Percentiles rank a stretch among this genome's conserved stretches.
Evolutionary conservation across 2,888 invertebrate genomes (phyloP).

Genomic region (Andrena trimmerana): DNA sequence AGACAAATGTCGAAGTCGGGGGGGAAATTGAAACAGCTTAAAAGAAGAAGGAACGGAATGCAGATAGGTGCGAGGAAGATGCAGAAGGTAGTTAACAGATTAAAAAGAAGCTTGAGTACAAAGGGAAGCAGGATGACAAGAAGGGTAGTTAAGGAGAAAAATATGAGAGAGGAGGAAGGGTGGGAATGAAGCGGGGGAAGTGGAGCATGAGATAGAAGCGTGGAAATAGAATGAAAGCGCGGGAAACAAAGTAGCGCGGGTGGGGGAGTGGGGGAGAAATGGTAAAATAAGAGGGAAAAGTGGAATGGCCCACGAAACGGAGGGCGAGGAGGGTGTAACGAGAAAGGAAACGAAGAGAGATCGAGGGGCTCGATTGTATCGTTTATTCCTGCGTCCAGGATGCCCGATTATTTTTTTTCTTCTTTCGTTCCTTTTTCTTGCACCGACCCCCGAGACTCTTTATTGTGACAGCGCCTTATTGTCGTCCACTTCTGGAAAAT

Average conservation of each 20-base stretch:
- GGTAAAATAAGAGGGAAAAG: not conserved
- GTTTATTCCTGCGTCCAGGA: slow-evolving; percentile 77
- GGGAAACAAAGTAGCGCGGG: not conserved
- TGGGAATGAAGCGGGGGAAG: no score
- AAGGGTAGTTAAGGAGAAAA: no score
- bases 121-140: no score
- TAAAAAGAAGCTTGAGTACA: no score
- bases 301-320: not conserved
- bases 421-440: slow-evolving; percentile 30
- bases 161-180: no score
- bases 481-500: slow-evolving; percentile 82
- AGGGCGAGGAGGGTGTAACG: slow-evolving; percentile 10
- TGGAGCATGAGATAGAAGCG: not conserved
- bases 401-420: slow-evolving; percentile 74
- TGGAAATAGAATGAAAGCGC: not conserved
- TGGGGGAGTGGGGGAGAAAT: not conserved
- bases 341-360: slow-evolving; percentile 41
- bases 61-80: no score
- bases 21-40: no score
- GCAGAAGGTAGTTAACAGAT: no score
- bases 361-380: slow-evolving; percentile 80
- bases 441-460: slow-evolving; percentile 61
- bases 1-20: no score
- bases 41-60: no score
- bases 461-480: slow-evolving; percentile 81